phyloP scores from a whole-genome alignment of 2,888 invertebrate genomes.

The Sycophila texana region DNA sequence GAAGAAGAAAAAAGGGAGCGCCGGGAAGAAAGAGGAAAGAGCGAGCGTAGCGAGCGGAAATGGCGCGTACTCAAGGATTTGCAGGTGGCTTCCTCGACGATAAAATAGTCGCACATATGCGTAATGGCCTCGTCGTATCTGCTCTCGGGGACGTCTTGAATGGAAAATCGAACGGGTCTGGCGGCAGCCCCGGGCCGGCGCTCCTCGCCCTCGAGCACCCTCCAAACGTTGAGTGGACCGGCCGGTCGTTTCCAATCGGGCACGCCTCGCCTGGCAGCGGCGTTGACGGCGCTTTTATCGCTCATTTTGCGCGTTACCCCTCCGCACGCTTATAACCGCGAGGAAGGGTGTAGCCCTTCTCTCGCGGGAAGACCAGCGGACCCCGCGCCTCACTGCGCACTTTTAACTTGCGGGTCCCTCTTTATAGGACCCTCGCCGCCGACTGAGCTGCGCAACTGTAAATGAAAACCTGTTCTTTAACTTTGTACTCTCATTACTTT shows the following conservation, averaged over 20 bases:
- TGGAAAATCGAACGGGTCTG: slow-evolving; percentile 44
- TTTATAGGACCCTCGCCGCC: neutral
- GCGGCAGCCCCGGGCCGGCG: neutral
- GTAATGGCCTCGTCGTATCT: slow-evolving; percentile 63
- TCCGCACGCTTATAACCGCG: neutral
- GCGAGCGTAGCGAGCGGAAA: too few species aligned
- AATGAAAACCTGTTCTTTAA: neutral
- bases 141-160: slow-evolving; percentile 68
- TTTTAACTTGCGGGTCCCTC: neutral
- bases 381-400: neutral
- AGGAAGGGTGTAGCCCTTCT: too few species aligned
- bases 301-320: neutral
- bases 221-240: slow-evolving; percentile 55
- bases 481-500: neutral
- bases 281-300: slow-evolving; percentile 5
- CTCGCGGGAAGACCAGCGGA: neutral
- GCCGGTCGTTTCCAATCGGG: slow-evolving; percentile 49
- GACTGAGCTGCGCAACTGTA: neutral
- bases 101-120: slow-evolving; percentile 62
- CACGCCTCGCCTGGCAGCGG: neutral
- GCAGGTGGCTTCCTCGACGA: slow-evolving; percentile 63
- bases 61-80: slow-evolving; percentile 61
- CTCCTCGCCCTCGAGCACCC: slow-evolving; percentile 38
- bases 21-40: too few species aligned
- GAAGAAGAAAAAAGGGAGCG: too few species aligned